Evolutionary conservation across 2,113 vertebrate genomes (phyloP), one percentile per base, ranked within the genome.

Genomic region (Formicarius rufipectus): DNA sequence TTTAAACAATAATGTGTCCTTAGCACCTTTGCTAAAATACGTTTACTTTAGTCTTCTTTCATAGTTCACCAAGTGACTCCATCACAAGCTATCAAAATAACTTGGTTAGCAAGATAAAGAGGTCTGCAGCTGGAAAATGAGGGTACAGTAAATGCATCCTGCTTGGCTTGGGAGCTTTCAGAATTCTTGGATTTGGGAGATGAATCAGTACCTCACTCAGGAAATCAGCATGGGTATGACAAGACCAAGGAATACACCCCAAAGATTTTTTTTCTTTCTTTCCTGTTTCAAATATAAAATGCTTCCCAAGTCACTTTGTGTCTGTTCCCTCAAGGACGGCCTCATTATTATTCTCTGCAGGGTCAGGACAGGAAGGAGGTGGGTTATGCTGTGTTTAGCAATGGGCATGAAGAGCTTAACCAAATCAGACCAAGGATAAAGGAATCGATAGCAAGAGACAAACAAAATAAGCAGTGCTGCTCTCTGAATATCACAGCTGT

Each of bases 391-490:
- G 63, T 84, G 75, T 82, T 90, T 80, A 83, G 44, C 66, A 88
- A 83, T 73, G 58, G 66, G 21, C 59, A 33, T 69, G 49, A 69
- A 91, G 69, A 91, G 55, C 62, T 96, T 93, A 93, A 91, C 84
- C 74, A 86, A 76, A 88, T 94, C 63, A 90, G 87, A 62, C 28
- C 13, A 40, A 82, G 87, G 81, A 64, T 63, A 84, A 76, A 84
- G 69, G 55, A 93, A 94, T 85, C 50, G 0, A 86, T 85, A 74
- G 81, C 7, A 28, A 58, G 45, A 94, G 67, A 63, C 52, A 87
- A 92, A 79, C 58, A 92, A 89, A 89, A 81, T 60, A 77, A 94
- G 18, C 72, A 47, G 50, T 35, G 55, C 67, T 88, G 67, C 39
- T 89, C 23, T 69, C 63, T 73, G 82, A 88, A 91, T 91, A 73